A percentile compares a stretch with the other conserved stretches of the same genome.
phyloP scores from a whole-genome alignment of 2,888 invertebrate species.

The Therioaphis trifolii region DNA sequence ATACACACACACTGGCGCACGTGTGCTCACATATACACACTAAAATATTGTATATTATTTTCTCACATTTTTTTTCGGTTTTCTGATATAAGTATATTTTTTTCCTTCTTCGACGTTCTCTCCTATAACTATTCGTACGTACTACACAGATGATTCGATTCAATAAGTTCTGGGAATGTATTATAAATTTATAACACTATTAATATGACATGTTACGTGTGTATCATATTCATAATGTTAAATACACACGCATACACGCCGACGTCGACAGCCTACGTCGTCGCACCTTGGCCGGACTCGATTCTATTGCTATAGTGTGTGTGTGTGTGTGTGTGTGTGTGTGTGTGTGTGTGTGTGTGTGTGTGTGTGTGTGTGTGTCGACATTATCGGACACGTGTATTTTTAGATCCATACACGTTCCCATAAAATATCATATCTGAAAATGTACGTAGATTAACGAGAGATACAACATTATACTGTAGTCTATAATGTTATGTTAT shows the following conservation, averaged over 20 bases:
- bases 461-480: background rate
- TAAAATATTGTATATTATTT: no score
- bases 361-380: no score
- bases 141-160: background rate
- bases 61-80: background rate
- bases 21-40: no score
- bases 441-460: background rate
- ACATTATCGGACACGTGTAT: constrained; percentile 13
- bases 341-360: no score
- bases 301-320: background rate
- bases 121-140: background rate
- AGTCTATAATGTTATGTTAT: background rate
- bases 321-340: no score
- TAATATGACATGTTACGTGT: background rate
- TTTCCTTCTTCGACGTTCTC: background rate
- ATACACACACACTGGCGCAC: no score
- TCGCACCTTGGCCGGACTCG: background rate
- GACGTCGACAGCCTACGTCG: constrained; percentile 35
- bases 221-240: background rate
- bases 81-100: background rate
- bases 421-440: constrained; percentile 1
- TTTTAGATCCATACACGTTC: constrained; percentile 26
- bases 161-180: no score
- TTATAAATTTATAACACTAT: background rate
- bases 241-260: background rate